These are phyloP conservation scores for Calephelis virginiensis DNA, from an alignment of 1,140 invertebrate genomes.

Conservation along the genomic window DNA sequence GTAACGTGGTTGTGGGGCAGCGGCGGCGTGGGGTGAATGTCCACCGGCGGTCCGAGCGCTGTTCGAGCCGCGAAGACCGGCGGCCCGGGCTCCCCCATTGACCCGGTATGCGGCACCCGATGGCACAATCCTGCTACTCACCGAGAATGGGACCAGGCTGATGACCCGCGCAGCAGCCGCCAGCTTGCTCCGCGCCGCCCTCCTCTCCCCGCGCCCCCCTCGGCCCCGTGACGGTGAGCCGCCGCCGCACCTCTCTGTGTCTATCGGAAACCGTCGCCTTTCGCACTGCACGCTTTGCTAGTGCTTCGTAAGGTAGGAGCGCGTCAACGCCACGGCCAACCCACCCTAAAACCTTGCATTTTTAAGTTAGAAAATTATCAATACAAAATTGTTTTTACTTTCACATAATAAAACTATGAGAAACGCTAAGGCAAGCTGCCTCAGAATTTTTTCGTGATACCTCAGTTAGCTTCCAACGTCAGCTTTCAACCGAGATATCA, in stretches of 20 bases:
- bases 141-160: slow-evolving; percentile 76
- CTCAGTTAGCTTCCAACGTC: no score
- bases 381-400: no score
- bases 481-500: no score
- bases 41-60: slow-evolving; percentile 61
- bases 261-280: slow-evolving; percentile 69
- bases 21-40: slow-evolving; percentile 66
- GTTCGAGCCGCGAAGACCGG: slow-evolving; percentile 56
- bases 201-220: slow-evolving; percentile 73
- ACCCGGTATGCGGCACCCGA: slow-evolving; percentile 73
- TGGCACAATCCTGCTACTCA: slow-evolving; percentile 75
- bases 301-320: slow-evolving; percentile 74
- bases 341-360: background rate
- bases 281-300: slow-evolving; percentile 73
- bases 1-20: slow-evolving; percentile 72
- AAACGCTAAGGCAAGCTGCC: no score
- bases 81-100: slow-evolving; percentile 54
- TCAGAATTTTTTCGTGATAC: no score
- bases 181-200: slow-evolving; percentile 72
- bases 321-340: slow-evolving; percentile 27
- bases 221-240: slow-evolving; percentile 75
- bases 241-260: slow-evolving; percentile 68
- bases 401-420: no score
- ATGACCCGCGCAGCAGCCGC: slow-evolving; percentile 73
- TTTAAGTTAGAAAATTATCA: no score